A percentile compares a stretch with the other conserved stretches of the same genome.
Conservation (phyloP, 2,888 invertebrate genomes). For the Drosophila rubida region DNA sequence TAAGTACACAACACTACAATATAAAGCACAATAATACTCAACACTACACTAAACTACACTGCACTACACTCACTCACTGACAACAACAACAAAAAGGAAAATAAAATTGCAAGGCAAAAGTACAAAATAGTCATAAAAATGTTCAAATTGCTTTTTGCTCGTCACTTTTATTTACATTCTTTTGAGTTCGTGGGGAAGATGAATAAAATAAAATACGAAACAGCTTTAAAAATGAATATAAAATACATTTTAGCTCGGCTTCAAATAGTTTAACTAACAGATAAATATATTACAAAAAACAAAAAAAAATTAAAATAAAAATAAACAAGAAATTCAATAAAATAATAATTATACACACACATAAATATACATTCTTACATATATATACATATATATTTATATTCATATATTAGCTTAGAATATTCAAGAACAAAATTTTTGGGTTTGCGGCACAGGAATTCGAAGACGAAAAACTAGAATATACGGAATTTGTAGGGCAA, state of each 20-base stretch:
- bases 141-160: conserved; percentile 7
- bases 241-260: conserved; percentile 44
- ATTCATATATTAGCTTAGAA: conserved; percentile 14
- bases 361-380: not conserved
- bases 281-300: not conserved
- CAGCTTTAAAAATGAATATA: conserved; percentile 38
- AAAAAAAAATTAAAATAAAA: not conserved
- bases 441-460: conserved; percentile 26
- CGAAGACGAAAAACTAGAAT: conserved; percentile 10
- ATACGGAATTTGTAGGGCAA: conserved; percentile 9
- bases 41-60: conserved; percentile 3
- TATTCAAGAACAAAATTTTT: conserved; percentile 2
- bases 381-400: conserved; percentile 11
- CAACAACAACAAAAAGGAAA: not conserved
- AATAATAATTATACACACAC: conserved; percentile 17
- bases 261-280: conserved; percentile 53
- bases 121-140: conserved; percentile 60
- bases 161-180: not conserved
- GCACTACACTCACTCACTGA: conserved; percentile 4
- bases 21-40: not conserved
- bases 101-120: conserved; percentile 50
- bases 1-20: conserved; percentile 11
- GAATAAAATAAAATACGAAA: conserved; percentile 16
- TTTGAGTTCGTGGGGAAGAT: not conserved
- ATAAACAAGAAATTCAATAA: conserved; percentile 4